A percentile compares a stretch with the other conserved stretches of the same genome.
Evolutionary conservation across 1,140 invertebrate genomes (phyloP).

Genomic region (Lepidurus arcticus): DNA sequence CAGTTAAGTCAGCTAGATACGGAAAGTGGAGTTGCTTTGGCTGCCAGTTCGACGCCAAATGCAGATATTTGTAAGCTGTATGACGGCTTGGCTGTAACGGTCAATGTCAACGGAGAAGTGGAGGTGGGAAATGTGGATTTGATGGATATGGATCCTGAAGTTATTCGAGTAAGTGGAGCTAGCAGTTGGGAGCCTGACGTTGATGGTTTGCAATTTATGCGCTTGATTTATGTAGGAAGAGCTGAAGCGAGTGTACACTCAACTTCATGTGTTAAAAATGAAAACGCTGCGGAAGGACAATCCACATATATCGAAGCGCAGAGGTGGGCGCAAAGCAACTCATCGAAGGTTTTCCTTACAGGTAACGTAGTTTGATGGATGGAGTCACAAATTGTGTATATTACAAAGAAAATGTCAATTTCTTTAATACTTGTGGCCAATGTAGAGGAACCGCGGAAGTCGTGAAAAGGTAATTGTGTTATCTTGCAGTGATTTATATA

Average conservation of each 20-base stretch:
- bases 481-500: not conserved
- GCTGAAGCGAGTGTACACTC: slow-evolving; percentile 84
- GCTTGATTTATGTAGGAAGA: slow-evolving; percentile 57
- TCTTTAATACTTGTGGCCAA: not conserved
- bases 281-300: slow-evolving; percentile 88
- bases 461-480: not conserved
- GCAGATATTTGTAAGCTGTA: slow-evolving; percentile 5
- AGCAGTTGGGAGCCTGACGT: not conserved
- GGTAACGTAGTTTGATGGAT: slow-evolving; percentile 47
- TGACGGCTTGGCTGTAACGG: not conserved
- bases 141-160: slow-evolving; percentile 37
- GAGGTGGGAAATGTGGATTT: slow-evolving; percentile 35
- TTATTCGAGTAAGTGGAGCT: slow-evolving; percentile 35
- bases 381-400: not conserved
- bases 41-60: slow-evolving; percentile 8
- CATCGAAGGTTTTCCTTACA: slow-evolving; percentile 82
- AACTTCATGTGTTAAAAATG: slow-evolving; percentile 76
- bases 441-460: slow-evolving; percentile 12
- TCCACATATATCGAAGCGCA: slow-evolving; percentile 86
- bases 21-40: not conserved
- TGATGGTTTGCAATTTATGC: not conserved
- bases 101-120: slow-evolving; percentile 29
- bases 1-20: not conserved
- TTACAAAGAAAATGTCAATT: not conserved
- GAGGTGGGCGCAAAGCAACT: slow-evolving; percentile 83